A percentile compares a stretch with the other conserved stretches of the same genome.
Conservation (phyloP, 2,113 vertebrate genomes). For the Pteropus alecto region DNA sequence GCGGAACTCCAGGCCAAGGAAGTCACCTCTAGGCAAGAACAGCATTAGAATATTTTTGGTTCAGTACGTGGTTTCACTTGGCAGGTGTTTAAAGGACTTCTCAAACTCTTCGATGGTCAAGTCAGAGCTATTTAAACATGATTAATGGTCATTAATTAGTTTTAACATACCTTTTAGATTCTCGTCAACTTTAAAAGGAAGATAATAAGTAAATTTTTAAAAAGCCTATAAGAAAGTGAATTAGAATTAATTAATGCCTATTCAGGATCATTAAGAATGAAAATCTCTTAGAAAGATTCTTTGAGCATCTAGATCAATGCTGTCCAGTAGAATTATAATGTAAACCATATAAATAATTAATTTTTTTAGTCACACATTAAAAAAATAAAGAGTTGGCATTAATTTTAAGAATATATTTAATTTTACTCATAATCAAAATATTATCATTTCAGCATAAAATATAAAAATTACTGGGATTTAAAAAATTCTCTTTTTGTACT, state of each 20-base stretch:
- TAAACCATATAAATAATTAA: neutral
- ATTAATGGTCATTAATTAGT: conserved; percentile 27
- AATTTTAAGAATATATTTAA: conserved; percentile 32
- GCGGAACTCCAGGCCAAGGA: neutral
- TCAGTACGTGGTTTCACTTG: neutral
- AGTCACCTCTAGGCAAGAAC: neutral
- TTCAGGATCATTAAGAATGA: neutral
- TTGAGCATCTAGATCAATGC: neutral
- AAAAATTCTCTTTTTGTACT: neutral
- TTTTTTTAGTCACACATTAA: neutral
- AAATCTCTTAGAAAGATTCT: conserved; percentile 25
- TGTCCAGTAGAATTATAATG: neutral
- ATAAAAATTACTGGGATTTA: neutral
- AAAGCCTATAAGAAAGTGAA: neutral
- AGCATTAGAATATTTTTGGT: conserved; percentile 9
- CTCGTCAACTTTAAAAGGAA: conserved; percentile 2
- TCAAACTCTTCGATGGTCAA: neutral
- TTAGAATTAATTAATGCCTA: conserved; percentile 22
- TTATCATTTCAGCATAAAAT: neutral
- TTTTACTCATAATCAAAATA: neutral
- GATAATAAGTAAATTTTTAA: conserved; percentile 19
- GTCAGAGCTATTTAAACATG: neutral
- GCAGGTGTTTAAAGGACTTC: neutral
- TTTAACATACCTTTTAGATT: conserved; percentile 38
- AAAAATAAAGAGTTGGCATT: neutral